A percentile compares a stretch with the other conserved stretches of the same genome.
Evolutionary conservation across 1,140 invertebrate species (phyloP).

Genomic region (Drosophila guanche): DNA sequence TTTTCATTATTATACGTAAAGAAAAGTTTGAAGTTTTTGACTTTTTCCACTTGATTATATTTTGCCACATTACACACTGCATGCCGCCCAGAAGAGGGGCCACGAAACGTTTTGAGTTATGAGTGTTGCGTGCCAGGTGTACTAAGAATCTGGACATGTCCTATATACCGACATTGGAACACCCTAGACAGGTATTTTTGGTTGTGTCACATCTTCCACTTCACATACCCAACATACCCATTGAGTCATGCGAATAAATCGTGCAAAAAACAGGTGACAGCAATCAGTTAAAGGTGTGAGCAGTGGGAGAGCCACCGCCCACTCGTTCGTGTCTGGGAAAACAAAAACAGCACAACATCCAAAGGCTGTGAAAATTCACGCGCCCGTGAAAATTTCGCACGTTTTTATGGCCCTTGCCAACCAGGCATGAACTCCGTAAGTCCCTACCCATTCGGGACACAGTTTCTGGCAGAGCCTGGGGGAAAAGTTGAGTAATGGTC

Average conservation of each 20-base stretch:
- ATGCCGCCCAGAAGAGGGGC: constrained; percentile 18
- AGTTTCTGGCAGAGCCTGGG: no score
- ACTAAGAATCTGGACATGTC: constrained; percentile 34
- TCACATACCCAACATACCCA: constrained; percentile 2
- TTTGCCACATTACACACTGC: constrained; percentile 47
- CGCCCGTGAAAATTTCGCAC: constrained; percentile 80
- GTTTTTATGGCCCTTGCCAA: constrained; percentile 62
- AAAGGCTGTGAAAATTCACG: constrained; percentile 74
- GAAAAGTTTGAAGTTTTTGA: constrained; percentile 50
- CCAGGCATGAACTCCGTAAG: constrained; percentile 7
- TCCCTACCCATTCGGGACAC: constrained; percentile 1
- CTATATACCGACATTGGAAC: neutral
- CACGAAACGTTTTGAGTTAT: constrained; percentile 71
- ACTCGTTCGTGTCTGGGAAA: constrained; percentile 47
- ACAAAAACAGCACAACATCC: constrained; percentile 59
- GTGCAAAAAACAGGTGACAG: constrained; percentile 72
- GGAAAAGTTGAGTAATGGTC: constrained; percentile 52
- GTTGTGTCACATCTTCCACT: neutral
- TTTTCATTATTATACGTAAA: constrained; percentile 57
- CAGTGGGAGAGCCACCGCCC: neutral
- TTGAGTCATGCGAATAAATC: constrained; percentile 7
- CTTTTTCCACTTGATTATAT: constrained; percentile 54
- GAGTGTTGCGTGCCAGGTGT: constrained; percentile 72
- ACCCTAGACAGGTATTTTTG: constrained; percentile 9
- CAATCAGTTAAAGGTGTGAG: constrained; percentile 53